Base-by-base conservation (phyloP, 2,113 vertebrate genomes). In the Odontophorus gujanensis region DNA sequence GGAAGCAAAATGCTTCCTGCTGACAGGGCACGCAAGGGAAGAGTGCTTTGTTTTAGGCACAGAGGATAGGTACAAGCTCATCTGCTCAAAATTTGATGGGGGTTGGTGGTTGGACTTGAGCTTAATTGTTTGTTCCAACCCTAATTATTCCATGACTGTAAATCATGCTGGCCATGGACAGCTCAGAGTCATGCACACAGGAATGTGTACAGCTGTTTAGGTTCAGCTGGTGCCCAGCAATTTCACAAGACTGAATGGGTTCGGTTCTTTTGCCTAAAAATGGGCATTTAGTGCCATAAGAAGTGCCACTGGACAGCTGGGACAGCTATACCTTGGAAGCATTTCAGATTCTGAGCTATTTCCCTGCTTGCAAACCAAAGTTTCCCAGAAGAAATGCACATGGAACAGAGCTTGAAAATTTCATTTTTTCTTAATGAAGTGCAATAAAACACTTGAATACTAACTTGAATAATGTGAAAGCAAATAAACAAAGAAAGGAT, bases 381-480 rank as follows among this genome's bases (percentile, higher is more conserved):
- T 80, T 69, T 68, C 51, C 62, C 61, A 20, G 43, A 48, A n/a
- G 40, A 74, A 92, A 74, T 6, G 4, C 2, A 0, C 17, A n/a
- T 0, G 0, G 79, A 47, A 40, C 55, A 17, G 9, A 74, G 61
- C 55, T 16, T 34, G 61, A 63, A 57, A 51, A 16, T 16, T 34
- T 62, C 18, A 3, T 4, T 43, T 57, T 68, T 72, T 26, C 38
- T 53, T 34, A 30, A n/a, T 15, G 26, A 76, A 86, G 28, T 40
- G 61, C 51, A 28, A 58, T 30, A 75, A 45, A 89, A 75, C 22
- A 40, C 36, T 51, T 58, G 22, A 50, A 24, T 50, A 50, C 16
- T 25, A 51, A 34, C 4, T 45, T 43, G 3, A 30, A 57, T 16
- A 1, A 63, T 34, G 74, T 38, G 21, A 75, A 63, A 63, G 42